Evolutionary conservation across 2,797 vertebrate species (phyloP).

Genomic region (Urocyon cinereoargenteus): DNA sequence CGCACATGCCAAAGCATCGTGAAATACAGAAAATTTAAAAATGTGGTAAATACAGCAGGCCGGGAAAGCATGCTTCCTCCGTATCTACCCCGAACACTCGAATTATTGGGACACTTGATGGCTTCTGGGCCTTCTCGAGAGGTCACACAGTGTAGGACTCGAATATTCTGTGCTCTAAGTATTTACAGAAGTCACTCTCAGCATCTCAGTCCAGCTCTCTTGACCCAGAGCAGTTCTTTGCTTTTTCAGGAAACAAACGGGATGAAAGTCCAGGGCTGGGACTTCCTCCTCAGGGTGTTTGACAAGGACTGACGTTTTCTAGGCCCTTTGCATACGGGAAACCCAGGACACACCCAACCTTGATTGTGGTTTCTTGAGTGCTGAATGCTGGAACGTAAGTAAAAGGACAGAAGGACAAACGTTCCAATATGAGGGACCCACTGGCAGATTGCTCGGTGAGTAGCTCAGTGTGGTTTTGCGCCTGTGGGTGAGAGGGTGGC

Average conservation of each 20-base stretch:
- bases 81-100: not conserved
- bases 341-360: constrained; percentile 72
- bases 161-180: not conserved
- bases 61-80: not conserved
- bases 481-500: constrained; percentile 85
- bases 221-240: constrained; percentile 55
- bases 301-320: constrained; percentile 69
- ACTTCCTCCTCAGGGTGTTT: constrained; percentile 77
- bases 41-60: not conserved
- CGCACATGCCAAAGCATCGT: not conserved
- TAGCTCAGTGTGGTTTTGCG: constrained; percentile 64
- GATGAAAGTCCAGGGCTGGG: constrained; percentile 77
- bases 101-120: not conserved
- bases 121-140: not conserved
- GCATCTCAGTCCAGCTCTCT: not conserved
- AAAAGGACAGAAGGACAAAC: constrained; percentile 84
- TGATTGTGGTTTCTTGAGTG: constrained; percentile 17
- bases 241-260: constrained; percentile 76
- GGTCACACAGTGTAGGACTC: not conserved
- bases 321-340: constrained; percentile 72
- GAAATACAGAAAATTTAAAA: not conserved
- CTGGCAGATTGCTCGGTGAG: constrained; percentile 92
- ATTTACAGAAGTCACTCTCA: constrained; percentile 32
- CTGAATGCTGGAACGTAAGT: constrained; percentile 79
- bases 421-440: constrained; percentile 92